Percentiles rank a stretch among this genome's conserved stretches.
phyloP scores from a whole-genome alignment of 2,797 vertebrate genomes.

The Ctenosaura bakeri region DNA sequence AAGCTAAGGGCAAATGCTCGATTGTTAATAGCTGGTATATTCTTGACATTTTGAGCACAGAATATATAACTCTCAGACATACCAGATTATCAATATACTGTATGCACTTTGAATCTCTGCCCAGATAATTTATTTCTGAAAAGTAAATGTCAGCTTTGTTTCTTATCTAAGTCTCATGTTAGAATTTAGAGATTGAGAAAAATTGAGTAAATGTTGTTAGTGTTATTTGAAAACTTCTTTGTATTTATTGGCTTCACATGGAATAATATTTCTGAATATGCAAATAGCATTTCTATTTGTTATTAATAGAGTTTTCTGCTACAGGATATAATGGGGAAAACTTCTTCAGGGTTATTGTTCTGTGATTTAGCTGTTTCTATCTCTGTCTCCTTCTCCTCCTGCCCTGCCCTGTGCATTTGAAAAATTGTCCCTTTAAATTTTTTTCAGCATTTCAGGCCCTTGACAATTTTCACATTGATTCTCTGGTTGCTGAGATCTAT shows the following conservation, averaged over 20 bases:
- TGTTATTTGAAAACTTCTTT: not conserved
- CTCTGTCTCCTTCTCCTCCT: too few species aligned
- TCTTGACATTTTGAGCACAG: constrained; percentile 19
- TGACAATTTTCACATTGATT: not conserved
- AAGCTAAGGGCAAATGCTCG: not conserved
- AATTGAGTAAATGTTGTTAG: constrained; percentile 23
- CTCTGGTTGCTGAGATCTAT: not conserved
- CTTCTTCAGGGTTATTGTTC: not conserved
- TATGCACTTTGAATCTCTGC: constrained; percentile 7
- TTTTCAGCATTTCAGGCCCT: not conserved
- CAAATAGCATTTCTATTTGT: not conserved
- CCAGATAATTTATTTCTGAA: constrained; percentile 22
- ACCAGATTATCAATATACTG: not conserved
- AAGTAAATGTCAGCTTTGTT: constrained; percentile 6
- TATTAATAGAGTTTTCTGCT: not conserved
- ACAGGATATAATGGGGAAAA: not conserved
- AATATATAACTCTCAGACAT: not conserved
- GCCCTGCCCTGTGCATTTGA: too few species aligned
- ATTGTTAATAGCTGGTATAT: not conserved
- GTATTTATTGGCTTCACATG: not conserved
- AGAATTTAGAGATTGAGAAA: constrained; percentile 12
- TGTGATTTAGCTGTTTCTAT: not conserved
- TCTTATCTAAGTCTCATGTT: not conserved
- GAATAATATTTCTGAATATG: not conserved
- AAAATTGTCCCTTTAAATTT: too few species aligned